Evolutionary conservation across 2,113 vertebrate genomes (phyloP).

Genomic region (Tringa solitaria): DNA sequence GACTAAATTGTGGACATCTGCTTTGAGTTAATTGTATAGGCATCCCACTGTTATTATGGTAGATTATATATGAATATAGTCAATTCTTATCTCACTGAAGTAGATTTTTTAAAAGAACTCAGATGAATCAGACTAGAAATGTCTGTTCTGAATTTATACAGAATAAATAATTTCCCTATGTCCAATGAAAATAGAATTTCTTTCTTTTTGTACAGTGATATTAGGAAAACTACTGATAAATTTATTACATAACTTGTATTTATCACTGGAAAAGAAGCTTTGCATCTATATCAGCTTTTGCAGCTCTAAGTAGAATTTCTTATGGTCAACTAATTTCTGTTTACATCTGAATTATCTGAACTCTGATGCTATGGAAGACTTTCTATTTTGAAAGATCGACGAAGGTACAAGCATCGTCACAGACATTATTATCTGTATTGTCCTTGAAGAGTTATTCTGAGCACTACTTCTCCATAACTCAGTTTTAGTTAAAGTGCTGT

Average conservation of each 20-base stretch:
- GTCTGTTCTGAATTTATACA: neutral
- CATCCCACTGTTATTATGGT: neutral
- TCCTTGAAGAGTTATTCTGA: neutral
- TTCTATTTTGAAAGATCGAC: neutral
- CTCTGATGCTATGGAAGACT: neutral
- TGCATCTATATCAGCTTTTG: neutral
- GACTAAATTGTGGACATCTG: neutral
- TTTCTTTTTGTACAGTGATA: neutral
- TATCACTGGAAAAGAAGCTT: neutral
- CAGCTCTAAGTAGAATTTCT: neutral
- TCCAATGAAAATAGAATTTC: neutral
- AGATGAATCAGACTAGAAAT: neutral
- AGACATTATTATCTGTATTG: neutral
- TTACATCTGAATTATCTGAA: neutral
- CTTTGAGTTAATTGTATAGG: neutral
- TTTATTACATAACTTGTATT: neutral
- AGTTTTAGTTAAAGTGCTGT: neutral
- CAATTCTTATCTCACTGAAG: neutral
- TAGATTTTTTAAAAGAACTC: neutral
- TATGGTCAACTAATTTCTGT: neutral
- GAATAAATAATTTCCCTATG: neutral
- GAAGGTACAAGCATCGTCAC: neutral
- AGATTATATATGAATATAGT: neutral
- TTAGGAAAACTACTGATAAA: neutral
- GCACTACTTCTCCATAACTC: neutral